Evolutionary conservation across 2,797 vertebrate genomes (phyloP), one percentile per base, ranked within the genome.

Genomic region (Anas capensis): DNA sequence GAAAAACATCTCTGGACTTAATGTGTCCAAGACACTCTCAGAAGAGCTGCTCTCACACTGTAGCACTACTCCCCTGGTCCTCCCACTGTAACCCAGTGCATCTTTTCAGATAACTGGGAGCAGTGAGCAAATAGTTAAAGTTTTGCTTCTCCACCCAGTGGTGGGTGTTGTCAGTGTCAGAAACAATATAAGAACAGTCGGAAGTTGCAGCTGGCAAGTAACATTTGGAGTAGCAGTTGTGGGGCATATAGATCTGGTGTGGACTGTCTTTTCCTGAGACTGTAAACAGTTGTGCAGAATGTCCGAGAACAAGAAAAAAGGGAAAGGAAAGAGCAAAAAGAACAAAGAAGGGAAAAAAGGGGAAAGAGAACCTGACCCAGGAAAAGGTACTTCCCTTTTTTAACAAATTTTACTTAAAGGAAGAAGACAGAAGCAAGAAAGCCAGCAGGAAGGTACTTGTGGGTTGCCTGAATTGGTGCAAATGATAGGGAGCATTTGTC

Each of bases 71-170:
- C 38, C n/a, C 29, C 81, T 62, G 64, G 71, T n/a, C 58, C 87
- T 90, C 70, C 77, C 72, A 48, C 72, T 16, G 13, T 53, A 85
- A 85, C 90, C 93, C 90, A 82, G 93, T 72, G 73, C 92, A 95
- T 93, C 94, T 70, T 80, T 88, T 49, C 92, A 95, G 92, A 54
- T 70, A 94, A 71, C 75, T 77, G 68, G 82, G 82, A 88, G 73
- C 97, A 97, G 98, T 88, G 96, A 97, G 96, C 97, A 97, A 98
- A 98, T 92, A 90, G 98, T 98, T 98, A 98, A 98, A 94, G 94
- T 96, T 88, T 81, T 90, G 33, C 95, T 96, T 97, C 97, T 97
- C 98, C 98, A 98, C 98, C 98, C 98, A 97, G 96, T 97, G 97
- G 97, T 98, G 98, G 98, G 98, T 98, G 98, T 98, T 98, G 97